Base-by-base conservation (phyloP, 2,797 vertebrate genomes). In the Salmo trutta region DNA sequence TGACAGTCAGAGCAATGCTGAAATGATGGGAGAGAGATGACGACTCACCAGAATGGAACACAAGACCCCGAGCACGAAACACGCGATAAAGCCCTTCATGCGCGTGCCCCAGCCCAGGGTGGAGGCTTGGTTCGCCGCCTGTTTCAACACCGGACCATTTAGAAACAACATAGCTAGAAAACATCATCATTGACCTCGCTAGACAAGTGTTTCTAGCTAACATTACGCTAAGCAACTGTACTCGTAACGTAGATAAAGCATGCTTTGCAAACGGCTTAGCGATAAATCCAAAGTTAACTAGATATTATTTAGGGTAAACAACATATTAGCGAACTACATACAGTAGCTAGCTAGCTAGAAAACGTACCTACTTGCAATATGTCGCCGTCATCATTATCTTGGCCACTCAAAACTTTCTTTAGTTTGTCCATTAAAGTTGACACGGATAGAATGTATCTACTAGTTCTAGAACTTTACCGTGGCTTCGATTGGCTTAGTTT, bases 1-100 rank as follows among this genome's bases (percentile, higher is more conserved):
- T 47, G 10, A 64, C 59, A 64, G 59, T 64, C 21, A 12, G 7
- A 12, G n/a, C n/a, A 62, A 62, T 62, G n/a, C 17, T 56, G 54
- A 70, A n/a, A n/a, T 0, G 19, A 71, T 15, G 31, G 33, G 24
- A 24, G 24, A 24, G 14, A 12, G 19, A 47, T 41, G 59, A 16
- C 0, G 1, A 71, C 91, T 91, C 90, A 98, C 97, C 96, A 98
- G 82, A 75, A 98, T 3, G 0, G 96, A 97, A 84, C 91, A 94
- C 53, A 95, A 1, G 3, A 94, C 87, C 0, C 96, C 96, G 31
- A 93, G 4, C 0, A 85, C 78, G 77, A 98, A 97, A 75, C 95
- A 98, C 1, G 93, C 90, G 0, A 93, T 0, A 82, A 98, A 98
- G 47, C 93, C 96, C 82, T 96, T 97, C 80, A 97, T 83, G 12